phyloP scores from a whole-genome alignment of 2,888 invertebrate genomes.

The Leptarthrus brevirostris region DNA sequence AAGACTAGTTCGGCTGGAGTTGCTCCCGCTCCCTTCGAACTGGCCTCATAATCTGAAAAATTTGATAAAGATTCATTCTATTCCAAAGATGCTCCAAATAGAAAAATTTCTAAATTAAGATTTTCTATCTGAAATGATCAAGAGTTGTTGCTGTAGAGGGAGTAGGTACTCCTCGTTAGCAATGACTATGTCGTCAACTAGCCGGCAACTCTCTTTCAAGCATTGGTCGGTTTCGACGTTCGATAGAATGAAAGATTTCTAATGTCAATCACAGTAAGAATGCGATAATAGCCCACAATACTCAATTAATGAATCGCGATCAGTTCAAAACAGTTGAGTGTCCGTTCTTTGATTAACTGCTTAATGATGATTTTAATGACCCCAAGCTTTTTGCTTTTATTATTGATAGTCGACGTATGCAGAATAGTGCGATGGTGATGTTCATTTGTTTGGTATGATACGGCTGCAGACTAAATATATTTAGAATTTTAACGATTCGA shows the following conservation, averaged over 20 bases:
- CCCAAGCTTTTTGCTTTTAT: background rate
- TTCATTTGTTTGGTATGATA: too few species aligned
- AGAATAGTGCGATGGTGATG: too few species aligned
- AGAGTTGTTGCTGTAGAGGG: too few species aligned
- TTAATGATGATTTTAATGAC: slow-evolving; percentile 10
- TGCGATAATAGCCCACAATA: background rate
- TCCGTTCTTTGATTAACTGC: slow-evolving; percentile 8
- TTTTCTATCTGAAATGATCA: slow-evolving; percentile 20
- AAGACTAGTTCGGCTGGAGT: background rate
- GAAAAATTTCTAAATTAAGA: slow-evolving; percentile 35
- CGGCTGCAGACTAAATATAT: too few species aligned
- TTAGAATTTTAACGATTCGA: too few species aligned
- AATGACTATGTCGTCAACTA: background rate
- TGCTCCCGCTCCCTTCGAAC: background rate
- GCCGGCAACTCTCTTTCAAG: background rate
- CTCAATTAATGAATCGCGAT: slow-evolving; percentile 30
- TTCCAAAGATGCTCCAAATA: slow-evolving; percentile 41
- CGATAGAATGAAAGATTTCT: slow-evolving; percentile 25
- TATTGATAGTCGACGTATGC: background rate
- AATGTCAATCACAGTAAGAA: slow-evolving; percentile 44
- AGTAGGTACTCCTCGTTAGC: too few species aligned
- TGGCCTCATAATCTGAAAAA: background rate
- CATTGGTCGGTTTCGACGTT: background rate
- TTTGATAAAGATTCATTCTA: slow-evolving; percentile 41
- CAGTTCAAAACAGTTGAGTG: background rate